phyloP scores from a whole-genome alignment of 2,888 invertebrate genomes.

The Pantelozetes paolii region DNA sequence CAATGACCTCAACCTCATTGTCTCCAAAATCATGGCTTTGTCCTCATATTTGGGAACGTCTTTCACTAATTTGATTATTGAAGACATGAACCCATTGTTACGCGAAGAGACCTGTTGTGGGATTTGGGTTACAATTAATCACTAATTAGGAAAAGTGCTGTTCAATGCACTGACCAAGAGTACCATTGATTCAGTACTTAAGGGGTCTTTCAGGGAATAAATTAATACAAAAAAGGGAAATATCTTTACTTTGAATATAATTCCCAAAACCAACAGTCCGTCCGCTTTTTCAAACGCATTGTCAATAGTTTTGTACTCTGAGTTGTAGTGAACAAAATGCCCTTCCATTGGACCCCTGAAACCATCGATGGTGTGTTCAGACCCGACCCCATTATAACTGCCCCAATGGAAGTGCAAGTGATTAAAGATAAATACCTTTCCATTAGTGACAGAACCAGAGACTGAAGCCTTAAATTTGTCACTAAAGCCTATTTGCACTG shows the following conservation, averaged over 20 bases:
- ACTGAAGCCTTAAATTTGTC: conserved; percentile 1
- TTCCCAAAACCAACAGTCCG: conserved; percentile 35
- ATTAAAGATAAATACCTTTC: conserved; percentile 22
- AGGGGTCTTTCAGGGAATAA: no score
- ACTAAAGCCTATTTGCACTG: conserved; percentile 32
- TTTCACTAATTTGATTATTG: conserved; percentile 14
- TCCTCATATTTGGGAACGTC: conserved; percentile 31
- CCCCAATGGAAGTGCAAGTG: conserved; percentile 83
- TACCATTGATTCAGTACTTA: no score
- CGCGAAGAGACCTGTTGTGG: background rate
- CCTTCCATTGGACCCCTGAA: conserved; percentile 58
- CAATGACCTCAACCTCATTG: background rate
- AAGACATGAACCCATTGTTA: background rate
- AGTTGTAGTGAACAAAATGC: conserved; percentile 36
- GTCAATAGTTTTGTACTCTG: conserved; percentile 3
- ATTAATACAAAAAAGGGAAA: no score
- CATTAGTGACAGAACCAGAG: conserved; percentile 4
- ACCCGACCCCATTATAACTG: conserved; percentile 65
- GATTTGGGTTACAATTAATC: background rate
- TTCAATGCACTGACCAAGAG: no score
- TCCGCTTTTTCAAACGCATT: conserved; percentile 30
- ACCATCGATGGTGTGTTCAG: conserved; percentile 72
- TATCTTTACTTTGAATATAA: conserved; percentile 23
- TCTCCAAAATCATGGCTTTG: background rate
- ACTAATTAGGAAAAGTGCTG: background rate